Conservation (phyloP, 2,113 vertebrate genomes). For the Microcebus jonahi region DNA sequence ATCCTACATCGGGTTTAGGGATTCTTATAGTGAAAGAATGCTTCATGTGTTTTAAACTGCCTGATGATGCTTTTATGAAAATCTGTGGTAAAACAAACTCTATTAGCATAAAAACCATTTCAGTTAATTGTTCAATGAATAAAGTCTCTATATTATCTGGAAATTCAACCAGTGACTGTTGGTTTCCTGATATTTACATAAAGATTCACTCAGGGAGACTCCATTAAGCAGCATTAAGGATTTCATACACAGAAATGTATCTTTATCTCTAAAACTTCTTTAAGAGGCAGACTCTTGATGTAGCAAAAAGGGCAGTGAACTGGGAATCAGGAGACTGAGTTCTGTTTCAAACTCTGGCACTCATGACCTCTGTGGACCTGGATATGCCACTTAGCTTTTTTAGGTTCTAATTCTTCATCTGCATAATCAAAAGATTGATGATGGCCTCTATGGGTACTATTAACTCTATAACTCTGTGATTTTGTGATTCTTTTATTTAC, state of each 20-base stretch:
- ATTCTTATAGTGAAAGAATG: slow-evolving; percentile 21
- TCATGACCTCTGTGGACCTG: background rate
- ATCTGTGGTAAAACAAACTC: slow-evolving; percentile 65
- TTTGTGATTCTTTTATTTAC: slow-evolving; percentile 11
- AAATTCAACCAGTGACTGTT: slow-evolving; percentile 42
- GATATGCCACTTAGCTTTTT: background rate
- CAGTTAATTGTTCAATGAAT: slow-evolving; percentile 63
- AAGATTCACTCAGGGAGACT: slow-evolving; percentile 32
- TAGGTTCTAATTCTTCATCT: background rate
- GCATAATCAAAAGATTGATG: background rate
- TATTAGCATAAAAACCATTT: slow-evolving; percentile 66
- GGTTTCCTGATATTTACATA: slow-evolving; percentile 55
- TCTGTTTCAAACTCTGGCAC: background rate
- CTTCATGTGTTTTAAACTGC: slow-evolving; percentile 72
- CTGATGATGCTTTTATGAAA: slow-evolving; percentile 64
- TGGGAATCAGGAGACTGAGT: background rate
- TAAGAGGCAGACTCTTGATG: background rate
- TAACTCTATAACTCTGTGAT: background rate
- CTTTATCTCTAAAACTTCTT: slow-evolving; percentile 8
- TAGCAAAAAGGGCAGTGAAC: background rate
- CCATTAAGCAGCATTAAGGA: slow-evolving; percentile 38
- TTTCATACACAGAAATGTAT: slow-evolving; percentile 36
- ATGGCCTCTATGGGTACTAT: background rate
- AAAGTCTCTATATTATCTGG: slow-evolving; percentile 47
- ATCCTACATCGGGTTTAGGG: slow-evolving; percentile 26